Evolutionary conservation across 2,797 vertebrate species (phyloP).

Genomic region (Gambusia yucatana): DNA sequence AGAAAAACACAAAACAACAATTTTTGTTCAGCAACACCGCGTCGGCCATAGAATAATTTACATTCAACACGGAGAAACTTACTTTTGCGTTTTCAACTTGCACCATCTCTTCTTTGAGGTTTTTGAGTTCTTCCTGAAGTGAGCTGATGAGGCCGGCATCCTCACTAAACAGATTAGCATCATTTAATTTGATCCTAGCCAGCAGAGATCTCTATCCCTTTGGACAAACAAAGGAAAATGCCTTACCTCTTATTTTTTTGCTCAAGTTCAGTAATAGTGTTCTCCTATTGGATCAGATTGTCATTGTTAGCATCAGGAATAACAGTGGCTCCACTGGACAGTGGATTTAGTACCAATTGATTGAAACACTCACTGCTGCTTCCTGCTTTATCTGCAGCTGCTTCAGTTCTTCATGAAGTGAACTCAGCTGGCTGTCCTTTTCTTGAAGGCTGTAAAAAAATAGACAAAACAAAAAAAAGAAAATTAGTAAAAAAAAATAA

Average conservation of each 20-base stretch:
- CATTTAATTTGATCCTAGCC: not conserved
- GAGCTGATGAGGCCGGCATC: constrained; percentile 54
- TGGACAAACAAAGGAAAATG: not conserved
- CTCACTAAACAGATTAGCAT: constrained; percentile 46
- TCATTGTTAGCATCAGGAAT: constrained; percentile 11
- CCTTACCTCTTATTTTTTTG: constrained; percentile 65
- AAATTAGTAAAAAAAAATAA: not conserved
- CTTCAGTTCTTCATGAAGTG: constrained; percentile 70
- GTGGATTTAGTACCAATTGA: constrained; percentile 8
- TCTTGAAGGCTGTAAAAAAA: constrained; percentile 69
- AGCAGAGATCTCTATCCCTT: not conserved
- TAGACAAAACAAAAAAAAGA: constrained; percentile 3
- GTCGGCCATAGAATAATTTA: not conserved
- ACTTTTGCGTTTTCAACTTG: constrained; percentile 62
- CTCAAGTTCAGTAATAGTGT: constrained; percentile 54
- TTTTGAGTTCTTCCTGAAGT: constrained; percentile 74
- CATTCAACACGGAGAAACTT: constrained; percentile 12
- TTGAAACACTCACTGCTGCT: constrained; percentile 57
- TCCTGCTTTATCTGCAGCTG: constrained; percentile 65
- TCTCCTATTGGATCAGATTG: constrained; percentile 56
- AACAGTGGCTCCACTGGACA: not conserved
- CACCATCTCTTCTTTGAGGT: constrained; percentile 69
- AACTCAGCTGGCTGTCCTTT: constrained; percentile 60
- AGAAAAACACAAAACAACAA: constrained; percentile 70
- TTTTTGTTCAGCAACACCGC: not conserved